Conservation (phyloP, 2,888 invertebrate species). For the Clanis bilineata region DNA sequence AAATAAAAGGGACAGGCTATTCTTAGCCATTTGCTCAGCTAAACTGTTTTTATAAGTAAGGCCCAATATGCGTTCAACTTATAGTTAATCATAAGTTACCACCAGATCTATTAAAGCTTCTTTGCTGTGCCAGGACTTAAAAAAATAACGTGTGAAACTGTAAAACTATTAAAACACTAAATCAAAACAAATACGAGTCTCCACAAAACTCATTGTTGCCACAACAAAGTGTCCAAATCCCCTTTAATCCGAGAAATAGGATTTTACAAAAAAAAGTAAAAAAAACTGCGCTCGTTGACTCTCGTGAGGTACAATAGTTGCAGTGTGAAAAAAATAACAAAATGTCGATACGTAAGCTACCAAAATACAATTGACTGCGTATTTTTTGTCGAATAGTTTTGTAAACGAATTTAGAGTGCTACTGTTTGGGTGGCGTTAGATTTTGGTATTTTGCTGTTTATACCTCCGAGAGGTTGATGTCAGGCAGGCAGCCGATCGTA, state of each 20-base stretch:
- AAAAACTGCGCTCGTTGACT: constrained; percentile 76
- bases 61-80: too few relatives aligned
- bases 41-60: too few relatives aligned
- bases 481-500: too few relatives aligned
- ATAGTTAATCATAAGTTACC: too few relatives aligned
- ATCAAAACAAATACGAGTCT: constrained; percentile 76
- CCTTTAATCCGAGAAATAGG: constrained; percentile 80
- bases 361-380: constrained; percentile 66
- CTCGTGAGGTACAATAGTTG: constrained; percentile 64
- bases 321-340: constrained; percentile 53
- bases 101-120: too few relatives aligned
- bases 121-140: too few relatives aligned
- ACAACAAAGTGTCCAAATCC: constrained; percentile 81
- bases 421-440: not conserved
- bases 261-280: constrained; percentile 61
- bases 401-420: constrained; percentile 51
- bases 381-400: constrained; percentile 47
- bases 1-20: too few relatives aligned
- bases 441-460: not conserved
- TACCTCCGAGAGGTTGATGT: too few relatives aligned
- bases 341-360: constrained; percentile 60
- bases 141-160: constrained; percentile 54
- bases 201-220: constrained; percentile 76
- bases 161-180: constrained; percentile 50
- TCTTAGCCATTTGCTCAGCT: too few relatives aligned